Percentiles rank a stretch among this genome's conserved stretches.
Evolutionary conservation across 2,888 invertebrate species (phyloP).

Genomic region (Drosophila maculinotata): DNA sequence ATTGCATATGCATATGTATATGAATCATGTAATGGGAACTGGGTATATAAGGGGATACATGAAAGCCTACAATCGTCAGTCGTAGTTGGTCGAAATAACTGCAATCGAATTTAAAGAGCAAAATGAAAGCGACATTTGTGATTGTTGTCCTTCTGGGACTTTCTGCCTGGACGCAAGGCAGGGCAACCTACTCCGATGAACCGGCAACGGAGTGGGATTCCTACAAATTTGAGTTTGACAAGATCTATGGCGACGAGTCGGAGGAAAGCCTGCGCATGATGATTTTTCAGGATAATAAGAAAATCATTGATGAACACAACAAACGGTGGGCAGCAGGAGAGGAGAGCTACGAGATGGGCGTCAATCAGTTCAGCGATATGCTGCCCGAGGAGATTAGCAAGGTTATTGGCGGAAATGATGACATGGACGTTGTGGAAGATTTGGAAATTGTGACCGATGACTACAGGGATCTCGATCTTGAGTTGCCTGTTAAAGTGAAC

Average conservation of each 20-base stretch:
- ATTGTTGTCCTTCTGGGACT: slow-evolving; percentile 16
- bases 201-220: slow-evolving; percentile 18
- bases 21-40: background rate
- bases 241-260: slow-evolving; percentile 11
- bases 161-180: slow-evolving; percentile 7
- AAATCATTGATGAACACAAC: slow-evolving; percentile 37
- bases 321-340: slow-evolving; percentile 12
- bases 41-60: slow-evolving; percentile 28
- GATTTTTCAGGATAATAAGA: slow-evolving; percentile 28
- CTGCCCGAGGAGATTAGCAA: slow-evolving; percentile 9
- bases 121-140: slow-evolving; percentile 22
- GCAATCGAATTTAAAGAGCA: background rate
- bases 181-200: slow-evolving; percentile 2
- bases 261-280: slow-evolving; percentile 17
- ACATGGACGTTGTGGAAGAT: background rate
- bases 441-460: background rate
- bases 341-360: slow-evolving; percentile 38
- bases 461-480: background rate
- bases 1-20: background rate
- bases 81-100: background rate
- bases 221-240: slow-evolving; percentile 26
- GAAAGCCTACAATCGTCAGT: slow-evolving; percentile 13
- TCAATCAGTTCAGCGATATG: background rate
- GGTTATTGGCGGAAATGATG: background rate
- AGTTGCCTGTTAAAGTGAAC: slow-evolving; percentile 16